phyloP scores from a whole-genome alignment of 2,797 vertebrate genomes.

The Mus caroli region DNA sequence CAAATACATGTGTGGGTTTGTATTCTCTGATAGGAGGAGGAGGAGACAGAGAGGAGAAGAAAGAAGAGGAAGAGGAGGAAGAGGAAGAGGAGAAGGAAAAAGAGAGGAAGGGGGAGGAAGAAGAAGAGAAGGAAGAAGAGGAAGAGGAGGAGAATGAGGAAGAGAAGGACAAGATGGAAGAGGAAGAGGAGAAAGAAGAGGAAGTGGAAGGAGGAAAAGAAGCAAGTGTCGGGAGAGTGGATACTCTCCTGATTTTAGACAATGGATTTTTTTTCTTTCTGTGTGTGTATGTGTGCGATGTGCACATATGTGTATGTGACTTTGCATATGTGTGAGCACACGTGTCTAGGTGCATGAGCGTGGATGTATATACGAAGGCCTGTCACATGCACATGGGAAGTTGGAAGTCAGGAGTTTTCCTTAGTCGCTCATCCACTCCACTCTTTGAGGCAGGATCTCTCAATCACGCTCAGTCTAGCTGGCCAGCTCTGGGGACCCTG shows the following conservation, averaged over 20 bases:
- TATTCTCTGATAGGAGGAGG: neutral
- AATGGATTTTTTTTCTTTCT: neutral
- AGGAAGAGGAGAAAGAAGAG: too few species aligned
- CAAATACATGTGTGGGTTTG: rapidly evolving
- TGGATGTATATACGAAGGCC: neutral
- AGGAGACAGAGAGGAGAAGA: neutral
- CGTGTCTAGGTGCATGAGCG: too few species aligned
- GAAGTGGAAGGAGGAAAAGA: too few species aligned
- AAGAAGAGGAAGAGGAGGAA: too few species aligned
- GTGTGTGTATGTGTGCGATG: neutral
- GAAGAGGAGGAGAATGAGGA: neutral
- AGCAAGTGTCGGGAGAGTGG: too few species aligned
- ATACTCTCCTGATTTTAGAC: neutral
- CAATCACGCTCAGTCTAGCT: neutral
- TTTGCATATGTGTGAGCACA: neutral
- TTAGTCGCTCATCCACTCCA: too few species aligned
- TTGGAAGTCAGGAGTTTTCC: neutral
- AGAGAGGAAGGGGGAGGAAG: rapidly evolving
- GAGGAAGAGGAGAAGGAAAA: too few species aligned
- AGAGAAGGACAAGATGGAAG: too few species aligned
- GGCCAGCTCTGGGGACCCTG: neutral
- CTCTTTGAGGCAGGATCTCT: neutral
- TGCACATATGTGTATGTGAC: neutral
- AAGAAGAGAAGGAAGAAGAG: neutral
- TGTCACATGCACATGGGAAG: neutral